Conservation (phyloP, 2,113 vertebrate genomes). For the Sclerurus mexicanus region DNA sequence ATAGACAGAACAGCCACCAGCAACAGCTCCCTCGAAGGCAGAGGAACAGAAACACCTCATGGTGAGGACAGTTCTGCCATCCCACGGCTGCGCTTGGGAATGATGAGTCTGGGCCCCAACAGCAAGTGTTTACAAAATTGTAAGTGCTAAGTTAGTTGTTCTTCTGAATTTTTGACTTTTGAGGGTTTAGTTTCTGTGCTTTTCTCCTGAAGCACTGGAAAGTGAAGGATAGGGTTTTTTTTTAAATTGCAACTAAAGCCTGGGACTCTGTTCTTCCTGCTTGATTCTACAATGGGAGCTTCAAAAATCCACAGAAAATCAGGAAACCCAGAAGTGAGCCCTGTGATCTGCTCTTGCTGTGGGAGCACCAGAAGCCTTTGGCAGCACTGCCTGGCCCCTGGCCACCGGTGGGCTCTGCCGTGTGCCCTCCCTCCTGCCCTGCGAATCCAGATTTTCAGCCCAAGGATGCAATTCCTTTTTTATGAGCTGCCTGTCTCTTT, state of each 20-base stretch:
- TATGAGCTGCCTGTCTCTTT: constrained; percentile 70
- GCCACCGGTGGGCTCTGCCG: not conserved
- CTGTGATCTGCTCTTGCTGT: not conserved
- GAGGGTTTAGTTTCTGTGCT: not conserved
- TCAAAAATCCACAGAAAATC: not conserved
- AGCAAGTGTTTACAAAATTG: not conserved
- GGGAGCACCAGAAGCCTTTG: not conserved
- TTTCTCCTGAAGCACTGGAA: not conserved
- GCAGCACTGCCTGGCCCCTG: not conserved
- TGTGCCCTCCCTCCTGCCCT: not conserved
- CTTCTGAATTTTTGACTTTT: not conserved
- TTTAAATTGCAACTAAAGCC: not conserved
- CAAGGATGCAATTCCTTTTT: constrained; percentile 55
- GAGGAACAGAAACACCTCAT: not conserved
- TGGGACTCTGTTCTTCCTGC: not conserved
- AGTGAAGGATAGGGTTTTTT: not conserved
- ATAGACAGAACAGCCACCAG: not conserved
- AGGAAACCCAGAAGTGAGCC: not conserved
- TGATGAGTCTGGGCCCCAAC: not conserved
- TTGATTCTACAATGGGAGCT: not conserved
- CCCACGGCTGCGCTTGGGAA: not conserved
- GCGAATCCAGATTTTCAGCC: constrained; percentile 43
- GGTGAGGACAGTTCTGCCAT: not conserved
- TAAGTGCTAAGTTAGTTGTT: not conserved
- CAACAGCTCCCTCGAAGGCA: not conserved